These are phyloP conservation scores for Macrostomum lignano DNA, from an alignment of 1,140 invertebrate species.

Conservation along the genomic window DNA sequence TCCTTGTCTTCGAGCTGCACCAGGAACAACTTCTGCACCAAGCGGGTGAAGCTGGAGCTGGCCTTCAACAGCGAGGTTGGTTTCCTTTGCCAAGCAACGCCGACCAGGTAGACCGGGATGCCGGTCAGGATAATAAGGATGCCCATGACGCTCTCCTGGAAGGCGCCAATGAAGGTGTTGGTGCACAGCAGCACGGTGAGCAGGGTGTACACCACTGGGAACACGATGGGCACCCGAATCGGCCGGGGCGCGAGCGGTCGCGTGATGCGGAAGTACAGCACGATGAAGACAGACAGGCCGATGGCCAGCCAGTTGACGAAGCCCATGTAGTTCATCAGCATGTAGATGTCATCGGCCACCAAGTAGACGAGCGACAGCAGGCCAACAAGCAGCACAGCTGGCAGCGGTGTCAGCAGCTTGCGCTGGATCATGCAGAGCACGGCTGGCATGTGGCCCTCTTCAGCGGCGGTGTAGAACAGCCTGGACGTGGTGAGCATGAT, in stretches of 20 bases:
- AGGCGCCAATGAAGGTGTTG: neutral
- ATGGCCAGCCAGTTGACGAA: constrained; percentile 95
- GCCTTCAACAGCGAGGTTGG: constrained; percentile 42
- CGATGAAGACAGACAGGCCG: constrained; percentile 62
- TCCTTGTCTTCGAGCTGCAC: too few species aligned
- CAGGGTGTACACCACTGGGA: constrained; percentile 3
- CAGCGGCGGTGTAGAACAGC: constrained; percentile 74
- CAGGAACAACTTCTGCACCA: too few species aligned
- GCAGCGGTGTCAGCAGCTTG: constrained; percentile 57
- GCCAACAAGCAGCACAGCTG: constrained; percentile 41
- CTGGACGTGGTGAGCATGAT: constrained; percentile 82
- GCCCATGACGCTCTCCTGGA: constrained; percentile 34
- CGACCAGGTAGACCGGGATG: constrained; percentile 52
- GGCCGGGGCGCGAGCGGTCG: constrained; percentile 58
- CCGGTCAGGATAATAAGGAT: constrained; percentile 53
- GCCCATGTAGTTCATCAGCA: constrained; percentile 84
- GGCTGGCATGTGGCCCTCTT: constrained; percentile 80
- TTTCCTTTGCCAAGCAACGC: constrained; percentile 49
- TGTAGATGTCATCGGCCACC: constrained; percentile 61
- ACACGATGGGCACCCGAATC: constrained; percentile 41
- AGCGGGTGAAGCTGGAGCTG: too few species aligned
- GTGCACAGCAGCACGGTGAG: neutral
- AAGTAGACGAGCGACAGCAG: constrained; percentile 59
- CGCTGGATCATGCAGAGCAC: constrained; percentile 78
- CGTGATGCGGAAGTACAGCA: constrained; percentile 64